These are phyloP conservation scores for Lasaia peninsularis DNA, from an alignment of 1,140 invertebrate genomes.

Conservation along the genomic window DNA sequence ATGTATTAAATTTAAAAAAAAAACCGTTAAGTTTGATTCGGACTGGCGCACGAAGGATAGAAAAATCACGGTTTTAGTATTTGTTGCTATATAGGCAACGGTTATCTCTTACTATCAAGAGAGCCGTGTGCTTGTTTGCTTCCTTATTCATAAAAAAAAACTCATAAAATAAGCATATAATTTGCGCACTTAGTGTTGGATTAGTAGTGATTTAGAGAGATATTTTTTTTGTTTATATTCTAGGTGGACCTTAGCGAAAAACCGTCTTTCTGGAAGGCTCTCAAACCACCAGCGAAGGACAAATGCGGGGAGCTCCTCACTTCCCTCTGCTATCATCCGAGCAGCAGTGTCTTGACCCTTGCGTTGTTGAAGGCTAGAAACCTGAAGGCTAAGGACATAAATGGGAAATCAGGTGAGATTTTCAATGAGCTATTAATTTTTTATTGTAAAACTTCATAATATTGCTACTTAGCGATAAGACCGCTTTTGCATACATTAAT, in stretches of 20 bases:
- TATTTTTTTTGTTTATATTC: conserved; percentile 25
- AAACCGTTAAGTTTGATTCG: too few species aligned
- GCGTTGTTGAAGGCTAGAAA: conserved; percentile 94
- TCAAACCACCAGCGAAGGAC: conserved; percentile 94
- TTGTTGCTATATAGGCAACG: too few species aligned
- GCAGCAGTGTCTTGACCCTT: conserved; percentile 91
- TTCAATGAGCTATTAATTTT: background rate
- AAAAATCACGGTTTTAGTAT: too few species aligned
- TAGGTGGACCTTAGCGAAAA: conserved; percentile 95
- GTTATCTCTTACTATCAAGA: too few species aligned
- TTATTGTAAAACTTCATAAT: too few species aligned
- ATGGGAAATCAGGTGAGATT: conserved; percentile 92
- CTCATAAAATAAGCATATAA: background rate
- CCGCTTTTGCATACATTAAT: too few species aligned
- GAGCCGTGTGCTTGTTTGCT: too few species aligned
- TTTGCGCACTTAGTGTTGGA: background rate
- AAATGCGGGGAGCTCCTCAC: conserved; percentile 94
- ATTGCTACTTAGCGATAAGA: too few species aligned
- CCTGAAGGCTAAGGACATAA: conserved; percentile 95
- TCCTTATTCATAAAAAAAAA: too few species aligned
- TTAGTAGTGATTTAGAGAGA: background rate
- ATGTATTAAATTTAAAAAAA: too few species aligned
- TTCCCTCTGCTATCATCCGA: conserved; percentile 94
- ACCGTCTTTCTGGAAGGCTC: conserved; percentile 93
- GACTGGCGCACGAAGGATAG: too few species aligned